Evolutionary conservation across 2,797 vertebrate species (phyloP).

Genomic region (Syngnathus acus): DNA sequence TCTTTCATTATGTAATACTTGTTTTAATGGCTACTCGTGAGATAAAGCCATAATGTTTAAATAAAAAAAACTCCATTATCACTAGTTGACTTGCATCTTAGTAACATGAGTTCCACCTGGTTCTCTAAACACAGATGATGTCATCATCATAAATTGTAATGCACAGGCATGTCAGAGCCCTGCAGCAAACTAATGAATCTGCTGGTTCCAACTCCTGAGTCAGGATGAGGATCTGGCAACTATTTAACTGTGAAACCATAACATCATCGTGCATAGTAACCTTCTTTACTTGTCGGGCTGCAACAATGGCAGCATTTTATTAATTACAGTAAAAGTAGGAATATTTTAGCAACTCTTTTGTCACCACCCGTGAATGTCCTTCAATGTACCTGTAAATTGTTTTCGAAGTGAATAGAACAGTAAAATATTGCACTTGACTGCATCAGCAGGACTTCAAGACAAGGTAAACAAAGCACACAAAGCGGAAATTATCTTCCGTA

Average conservation of each 20-base stretch:
- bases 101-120: slow-evolving; percentile 36
- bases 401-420: background rate
- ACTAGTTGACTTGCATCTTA: slow-evolving; percentile 20
- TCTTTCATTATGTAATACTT: slow-evolving; percentile 1
- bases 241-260: background rate
- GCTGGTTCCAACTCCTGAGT: slow-evolving; percentile 12
- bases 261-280: background rate
- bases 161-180: slow-evolving; percentile 44
- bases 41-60: slow-evolving; percentile 16
- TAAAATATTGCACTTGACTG: background rate
- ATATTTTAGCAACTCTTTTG: background rate
- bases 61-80: slow-evolving; percentile 1
- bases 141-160: slow-evolving; percentile 45
- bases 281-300: background rate
- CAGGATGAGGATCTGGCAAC: slow-evolving; percentile 14
- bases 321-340: background rate
- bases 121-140: slow-evolving; percentile 49
- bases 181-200: slow-evolving; percentile 28
- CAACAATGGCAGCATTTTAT: too few relatives aligned
- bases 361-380: background rate
- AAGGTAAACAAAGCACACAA: background rate
- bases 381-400: background rate
- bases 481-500: background rate
- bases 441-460: too few relatives aligned
- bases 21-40: slow-evolving; percentile 19